Evolutionary conservation across 92 coral and sea anemone genomes (phyloP), one percentile per base, ranked within the genome.

Genomic region (Anthopleura xanthogrammica): DNA sequence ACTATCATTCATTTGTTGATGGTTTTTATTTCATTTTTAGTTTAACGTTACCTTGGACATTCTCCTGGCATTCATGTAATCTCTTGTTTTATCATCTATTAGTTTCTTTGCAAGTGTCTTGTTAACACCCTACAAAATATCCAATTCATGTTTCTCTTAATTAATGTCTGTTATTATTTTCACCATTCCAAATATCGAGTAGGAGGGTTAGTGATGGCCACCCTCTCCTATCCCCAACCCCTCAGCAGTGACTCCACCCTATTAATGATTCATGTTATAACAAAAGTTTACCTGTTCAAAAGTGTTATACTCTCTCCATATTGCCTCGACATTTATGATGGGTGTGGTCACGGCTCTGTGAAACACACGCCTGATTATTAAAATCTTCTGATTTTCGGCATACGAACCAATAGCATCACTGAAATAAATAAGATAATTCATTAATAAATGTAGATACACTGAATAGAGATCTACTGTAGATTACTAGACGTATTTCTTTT

Each of bases 221-320:
- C 58, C 11, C 58, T 54, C 58, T 12, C 14, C 58, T 11, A 1
- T 2, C 58, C 58, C 58, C 58, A 0, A 54, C 58, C 13, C 58
- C 9, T 50, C 8, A 0, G 54, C 54, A 50, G 54, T 50, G 11
- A 29, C 36, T 29, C 36, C 11, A 50, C 54, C 11, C 11, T 50
- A 5, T 46, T 46, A 46, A 0, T 46, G 5, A 46, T 46, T 46
- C 50, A 5, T 46, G 9, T 46, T 46, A 46, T 5, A 54, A 54
- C 58, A 54, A 11, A 9, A 54, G 16, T 58, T 52, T 71, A 94
- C 99, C 98, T 96, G 99, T 84, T 96, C 99, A 94, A 92, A 96
- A 2, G 98, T 78, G 55, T 95, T 96, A 84, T 96, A 96, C 87
- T 96, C 99, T 80, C 99, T 96, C 99, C 99, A 96, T 4, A 96